Evolutionary conservation across 2,888 invertebrate species (phyloP).

Genomic region (Phorcus lineatus): DNA sequence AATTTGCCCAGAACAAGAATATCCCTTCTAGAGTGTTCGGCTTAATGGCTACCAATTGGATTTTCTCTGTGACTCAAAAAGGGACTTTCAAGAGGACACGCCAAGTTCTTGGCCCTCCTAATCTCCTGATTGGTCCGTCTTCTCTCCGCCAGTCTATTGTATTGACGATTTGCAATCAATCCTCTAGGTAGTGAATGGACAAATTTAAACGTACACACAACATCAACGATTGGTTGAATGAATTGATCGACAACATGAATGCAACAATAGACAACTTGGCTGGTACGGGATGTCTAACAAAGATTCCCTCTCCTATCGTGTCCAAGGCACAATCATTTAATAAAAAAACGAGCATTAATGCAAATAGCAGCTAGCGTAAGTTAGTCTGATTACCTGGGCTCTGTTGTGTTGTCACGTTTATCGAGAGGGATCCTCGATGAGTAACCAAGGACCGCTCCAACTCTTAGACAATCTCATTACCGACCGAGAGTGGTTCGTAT

Average conservation of each 20-base stretch:
- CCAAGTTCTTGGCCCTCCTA: background rate
- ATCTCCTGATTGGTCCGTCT: conserved; percentile 15
- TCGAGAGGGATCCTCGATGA: background rate
- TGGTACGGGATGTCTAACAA: conserved; percentile 1
- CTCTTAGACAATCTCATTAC: conserved; percentile 13
- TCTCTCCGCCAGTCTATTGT: background rate
- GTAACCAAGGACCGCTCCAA: background rate
- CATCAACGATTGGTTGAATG: background rate
- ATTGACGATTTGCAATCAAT: conserved; percentile 23
- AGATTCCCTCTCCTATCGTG: background rate
- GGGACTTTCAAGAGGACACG: background rate
- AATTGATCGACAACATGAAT: background rate
- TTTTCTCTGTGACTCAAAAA: conserved; percentile 1
- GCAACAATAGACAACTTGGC: background rate
- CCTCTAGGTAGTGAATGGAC: conserved; percentile 12
- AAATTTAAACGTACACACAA: conserved; percentile 12
- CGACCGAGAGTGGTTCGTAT: background rate
- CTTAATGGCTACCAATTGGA: conserved; percentile 15
- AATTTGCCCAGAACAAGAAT: conserved; percentile 21
- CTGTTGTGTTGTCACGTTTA: conserved; percentile 3
- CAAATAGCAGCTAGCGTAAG: conserved; percentile 8
- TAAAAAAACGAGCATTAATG: background rate
- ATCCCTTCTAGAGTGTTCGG: conserved; percentile 16
- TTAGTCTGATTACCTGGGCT: conserved; percentile 14
- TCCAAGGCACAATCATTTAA: background rate